Conservation (phyloP, 1,140 invertebrate genomes). For the Hestina assimilis region DNA sequence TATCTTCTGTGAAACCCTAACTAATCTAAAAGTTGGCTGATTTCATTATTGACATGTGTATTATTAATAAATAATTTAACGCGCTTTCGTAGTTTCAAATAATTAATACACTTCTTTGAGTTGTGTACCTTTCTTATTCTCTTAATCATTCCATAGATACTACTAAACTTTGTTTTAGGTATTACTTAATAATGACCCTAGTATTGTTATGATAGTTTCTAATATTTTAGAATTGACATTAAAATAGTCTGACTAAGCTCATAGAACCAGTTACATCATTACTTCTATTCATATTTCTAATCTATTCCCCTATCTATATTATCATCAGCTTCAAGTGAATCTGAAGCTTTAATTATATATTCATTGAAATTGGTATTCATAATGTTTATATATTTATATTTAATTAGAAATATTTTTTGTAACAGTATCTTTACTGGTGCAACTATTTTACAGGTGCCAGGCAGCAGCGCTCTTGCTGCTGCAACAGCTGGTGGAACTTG, state of each 20-base stretch:
- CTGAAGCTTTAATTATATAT: no score
- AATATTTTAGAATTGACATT: neutral
- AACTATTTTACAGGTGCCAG: conserved; percentile 80
- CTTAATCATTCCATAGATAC: neutral
- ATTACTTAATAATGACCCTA: neutral
- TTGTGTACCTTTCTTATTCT: no score
- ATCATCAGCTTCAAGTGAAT: no score
- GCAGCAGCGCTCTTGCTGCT: conserved; percentile 85
- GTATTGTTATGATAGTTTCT: neutral
- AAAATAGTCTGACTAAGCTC: neutral
- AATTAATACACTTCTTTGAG: neutral
- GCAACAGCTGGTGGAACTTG: conserved; percentile 72
- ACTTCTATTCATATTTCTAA: no score
- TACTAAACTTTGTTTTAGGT: neutral
- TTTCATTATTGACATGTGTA: neutral
- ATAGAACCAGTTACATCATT: no score
- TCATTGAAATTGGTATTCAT: no score
- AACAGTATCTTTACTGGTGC: no score
- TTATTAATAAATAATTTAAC: no score
- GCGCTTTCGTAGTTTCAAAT: neutral
- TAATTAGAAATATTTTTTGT: no score
- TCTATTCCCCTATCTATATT: no score
- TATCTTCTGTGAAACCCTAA: neutral
- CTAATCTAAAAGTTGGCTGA: neutral
- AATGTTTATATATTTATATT: no score